Percentiles rank a stretch among this genome's conserved stretches.
These are phyloP conservation scores for Scarus forsteni DNA, from an alignment of 2,797 vertebrate species.

Conservation along the genomic window DNA sequence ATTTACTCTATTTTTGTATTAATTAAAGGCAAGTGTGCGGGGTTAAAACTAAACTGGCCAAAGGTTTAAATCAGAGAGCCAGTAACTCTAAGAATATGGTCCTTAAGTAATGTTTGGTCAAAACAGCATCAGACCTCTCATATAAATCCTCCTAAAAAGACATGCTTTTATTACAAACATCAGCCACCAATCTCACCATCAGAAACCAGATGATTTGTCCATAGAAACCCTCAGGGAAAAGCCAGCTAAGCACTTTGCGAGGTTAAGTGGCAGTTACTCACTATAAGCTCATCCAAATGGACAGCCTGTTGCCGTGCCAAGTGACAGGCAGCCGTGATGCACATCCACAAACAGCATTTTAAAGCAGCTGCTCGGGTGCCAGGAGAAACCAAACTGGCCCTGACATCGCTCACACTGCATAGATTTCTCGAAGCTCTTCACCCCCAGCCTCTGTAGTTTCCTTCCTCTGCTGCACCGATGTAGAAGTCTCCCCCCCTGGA, in stretches of 20 bases:
- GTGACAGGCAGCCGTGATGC: constrained; percentile 62
- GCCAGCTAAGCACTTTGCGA: constrained; percentile 73
- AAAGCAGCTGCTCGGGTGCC: constrained; percentile 47
- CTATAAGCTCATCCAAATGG: constrained; percentile 79
- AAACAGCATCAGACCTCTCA: not conserved
- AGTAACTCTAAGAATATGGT: no score
- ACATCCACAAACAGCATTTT: constrained; percentile 69
- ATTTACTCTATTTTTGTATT: no score
- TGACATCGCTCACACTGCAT: constrained; percentile 34
- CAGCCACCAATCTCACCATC: constrained; percentile 24
- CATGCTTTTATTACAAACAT: constrained; percentile 3
- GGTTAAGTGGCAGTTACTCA: constrained; percentile 81
- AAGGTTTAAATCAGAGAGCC: constrained; percentile 19
- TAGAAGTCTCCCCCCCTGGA: constrained; percentile 29
- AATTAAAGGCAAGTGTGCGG: no score
- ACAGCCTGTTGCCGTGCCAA: constrained; percentile 77
- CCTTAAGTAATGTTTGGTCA: constrained; percentile 10
- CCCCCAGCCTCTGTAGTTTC: constrained; percentile 19
- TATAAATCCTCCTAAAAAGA: constrained; percentile 12
- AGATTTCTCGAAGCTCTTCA: constrained; percentile 33
- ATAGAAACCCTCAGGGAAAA: constrained; percentile 60
- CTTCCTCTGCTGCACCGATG: constrained; percentile 15
- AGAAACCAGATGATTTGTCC: constrained; percentile 54
- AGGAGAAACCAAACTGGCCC: constrained; percentile 46
- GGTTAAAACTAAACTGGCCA: not conserved